Evolutionary conservation across 2,113 vertebrate genomes (phyloP).

Genomic region (Speoplatyrhinus poulsoni): DNA sequence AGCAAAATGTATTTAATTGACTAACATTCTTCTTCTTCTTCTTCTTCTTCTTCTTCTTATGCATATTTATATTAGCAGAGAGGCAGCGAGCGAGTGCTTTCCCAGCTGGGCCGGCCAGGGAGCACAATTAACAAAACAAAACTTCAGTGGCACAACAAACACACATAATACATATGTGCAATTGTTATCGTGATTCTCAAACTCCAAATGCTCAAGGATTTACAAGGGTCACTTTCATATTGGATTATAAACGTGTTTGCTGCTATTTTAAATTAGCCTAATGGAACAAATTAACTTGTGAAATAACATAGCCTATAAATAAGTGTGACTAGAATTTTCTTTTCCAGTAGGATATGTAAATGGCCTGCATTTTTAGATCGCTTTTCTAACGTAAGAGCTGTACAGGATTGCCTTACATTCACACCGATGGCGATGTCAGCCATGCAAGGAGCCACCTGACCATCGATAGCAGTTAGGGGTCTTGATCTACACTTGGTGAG

Average conservation of each 20-base stretch:
- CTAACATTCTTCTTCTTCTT: too few relatives aligned
- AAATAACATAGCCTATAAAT: neutral
- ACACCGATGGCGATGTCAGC: too few relatives aligned
- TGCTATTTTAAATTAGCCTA: neutral
- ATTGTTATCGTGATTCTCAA: neutral
- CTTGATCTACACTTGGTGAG: too few relatives aligned
- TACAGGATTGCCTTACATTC: too few relatives aligned
- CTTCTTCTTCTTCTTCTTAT: too few relatives aligned
- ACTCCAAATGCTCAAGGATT: neutral
- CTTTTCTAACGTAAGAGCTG: too few relatives aligned
- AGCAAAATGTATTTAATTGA: too few relatives aligned
- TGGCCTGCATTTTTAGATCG: too few relatives aligned
- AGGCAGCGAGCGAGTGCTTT: constrained; percentile 25
- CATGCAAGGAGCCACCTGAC: too few relatives aligned
- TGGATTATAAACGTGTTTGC: neutral
- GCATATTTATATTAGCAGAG: neutral
- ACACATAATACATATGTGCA: neutral
- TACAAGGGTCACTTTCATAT: neutral
- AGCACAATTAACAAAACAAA: neutral
- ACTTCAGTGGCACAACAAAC: neutral
- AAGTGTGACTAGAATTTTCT: neutral
- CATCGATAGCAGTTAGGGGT: too few relatives aligned
- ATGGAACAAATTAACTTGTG: neutral
- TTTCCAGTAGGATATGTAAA: too few relatives aligned
- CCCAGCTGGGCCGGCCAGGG: neutral